These are phyloP conservation scores for Misgurnus mizolepis DNA, from an alignment of 2,113 vertebrate genomes.

Conservation along the genomic window DNA sequence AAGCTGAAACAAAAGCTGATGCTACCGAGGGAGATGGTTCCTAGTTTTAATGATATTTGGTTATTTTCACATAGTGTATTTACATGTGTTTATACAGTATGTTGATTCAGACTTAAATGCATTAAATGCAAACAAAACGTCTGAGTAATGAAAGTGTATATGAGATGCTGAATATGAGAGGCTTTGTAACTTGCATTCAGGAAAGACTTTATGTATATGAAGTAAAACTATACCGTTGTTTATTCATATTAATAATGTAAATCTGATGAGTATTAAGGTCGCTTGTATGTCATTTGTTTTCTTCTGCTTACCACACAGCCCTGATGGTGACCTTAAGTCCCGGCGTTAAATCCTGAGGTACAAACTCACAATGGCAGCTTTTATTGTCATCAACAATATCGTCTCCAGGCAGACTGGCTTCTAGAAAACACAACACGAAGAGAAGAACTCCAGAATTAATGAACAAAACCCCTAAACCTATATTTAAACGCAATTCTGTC, in stretches of 20 bases:
- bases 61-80: too few relatives aligned
- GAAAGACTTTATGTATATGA: neutral
- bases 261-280: neutral
- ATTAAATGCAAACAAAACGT: neutral
- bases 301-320: slow-evolving; percentile 87
- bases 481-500: slow-evolving; percentile 13
- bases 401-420: slow-evolving; percentile 91
- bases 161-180: neutral
- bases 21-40: too few relatives aligned
- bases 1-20: too few relatives aligned
- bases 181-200: slow-evolving; percentile 11
- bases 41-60: too few relatives aligned
- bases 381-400: slow-evolving; percentile 92
- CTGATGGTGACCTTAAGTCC: slow-evolving; percentile 96
- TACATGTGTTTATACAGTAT: too few relatives aligned
- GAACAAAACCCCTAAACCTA: slow-evolving; percentile 18
- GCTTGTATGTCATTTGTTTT: neutral
- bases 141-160: slow-evolving; percentile 1
- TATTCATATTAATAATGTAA: slow-evolving; percentile 11
- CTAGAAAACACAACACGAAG: slow-evolving; percentile 69
- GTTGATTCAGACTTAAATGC: neutral
- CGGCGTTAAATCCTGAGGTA: slow-evolving; percentile 90
- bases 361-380: slow-evolving; percentile 95
- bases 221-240: neutral
- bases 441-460: slow-evolving; percentile 50